These are phyloP conservation scores for Cervus canadensis DNA, from an alignment of 2,113 vertebrate genomes.

Conservation along the genomic window DNA sequence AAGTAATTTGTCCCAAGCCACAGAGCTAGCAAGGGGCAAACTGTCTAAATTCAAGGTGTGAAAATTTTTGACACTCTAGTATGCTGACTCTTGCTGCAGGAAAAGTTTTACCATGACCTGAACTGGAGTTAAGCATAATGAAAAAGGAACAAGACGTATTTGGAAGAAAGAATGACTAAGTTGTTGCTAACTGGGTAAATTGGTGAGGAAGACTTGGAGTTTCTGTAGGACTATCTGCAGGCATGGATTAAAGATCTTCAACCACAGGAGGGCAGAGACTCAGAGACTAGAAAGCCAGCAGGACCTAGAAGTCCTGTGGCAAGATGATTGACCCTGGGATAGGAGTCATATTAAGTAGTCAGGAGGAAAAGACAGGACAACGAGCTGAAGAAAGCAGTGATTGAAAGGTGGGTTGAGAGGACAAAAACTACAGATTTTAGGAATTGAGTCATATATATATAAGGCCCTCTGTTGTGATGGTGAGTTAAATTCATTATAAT, in stretches of 20 bases:
- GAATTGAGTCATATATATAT: background rate
- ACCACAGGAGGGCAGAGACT: background rate
- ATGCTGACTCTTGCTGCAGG: background rate
- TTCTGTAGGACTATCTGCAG: background rate
- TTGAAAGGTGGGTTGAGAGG: background rate
- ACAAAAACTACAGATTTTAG: background rate
- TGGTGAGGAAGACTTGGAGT: background rate
- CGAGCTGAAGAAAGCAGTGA: background rate
- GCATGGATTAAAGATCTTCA: background rate
- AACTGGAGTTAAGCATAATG: background rate
- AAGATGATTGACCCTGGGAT: background rate
- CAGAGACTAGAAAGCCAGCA: background rate
- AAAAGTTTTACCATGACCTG: background rate
- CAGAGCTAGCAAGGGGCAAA: background rate
- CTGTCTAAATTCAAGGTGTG: background rate
- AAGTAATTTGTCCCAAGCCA: background rate
- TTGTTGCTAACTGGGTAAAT: background rate
- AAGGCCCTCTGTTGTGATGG: background rate
- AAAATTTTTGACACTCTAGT: background rate
- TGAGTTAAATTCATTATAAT: background rate
- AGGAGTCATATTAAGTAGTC: background rate
- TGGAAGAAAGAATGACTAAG: background rate
- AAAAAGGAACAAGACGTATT: background rate
- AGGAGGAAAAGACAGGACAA: background rate
- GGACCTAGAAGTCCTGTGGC: background rate